Base-by-base conservation (phyloP, 2,113 vertebrate genomes). In the Struthio camelus region DNA sequence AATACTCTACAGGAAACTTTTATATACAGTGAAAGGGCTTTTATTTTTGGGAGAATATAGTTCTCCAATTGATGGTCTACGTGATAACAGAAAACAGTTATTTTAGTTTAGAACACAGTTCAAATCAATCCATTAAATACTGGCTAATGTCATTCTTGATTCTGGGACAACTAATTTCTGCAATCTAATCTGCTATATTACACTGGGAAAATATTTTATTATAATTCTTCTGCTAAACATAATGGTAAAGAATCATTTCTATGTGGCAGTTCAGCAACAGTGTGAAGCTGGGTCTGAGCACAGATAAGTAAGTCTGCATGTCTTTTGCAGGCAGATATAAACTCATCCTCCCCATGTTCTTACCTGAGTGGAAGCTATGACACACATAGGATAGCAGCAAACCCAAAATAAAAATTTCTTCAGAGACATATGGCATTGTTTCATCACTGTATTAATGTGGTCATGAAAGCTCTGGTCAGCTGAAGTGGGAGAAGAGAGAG, bases 1-100 rank as follows among this genome's bases (percentile, higher is more conserved):
- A 95, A 80, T 96, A 56, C 91, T 85, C 96, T 96, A 79, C 92
- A 75, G 79, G 96, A 94, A 96, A 66, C 73, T 93, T 97, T 97
- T 96, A 92, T 96, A 50, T 89, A 71, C 62, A 76, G 75, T 76
- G 89, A 78, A 95, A 94, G 72, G 82, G 53, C 83, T 97, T 97
- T 97, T 97, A 97, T 97, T 96, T 78, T 93, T 90, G 93, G 82
- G 93, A 97, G 66, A 73, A 40, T 73, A n/a, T 76, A 65, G 40
- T 58, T 94, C 58, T 87, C 24, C 28, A 36, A 40, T 87, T 91
- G 73, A 53, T 94, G 83, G 93, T 93, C 87, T 90, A 67, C 70
- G 48, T 87, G 89, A 94, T 92, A 91, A 85, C 96, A 94, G 88
- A 71, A 86, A 89, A 84, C 40, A 73, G 50, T 36, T 56, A 30